These are phyloP conservation scores for Pentamera pediparva DNA, from an alignment of 53 echinoderm and acorn worm genomes.

Conservation along the genomic window DNA sequence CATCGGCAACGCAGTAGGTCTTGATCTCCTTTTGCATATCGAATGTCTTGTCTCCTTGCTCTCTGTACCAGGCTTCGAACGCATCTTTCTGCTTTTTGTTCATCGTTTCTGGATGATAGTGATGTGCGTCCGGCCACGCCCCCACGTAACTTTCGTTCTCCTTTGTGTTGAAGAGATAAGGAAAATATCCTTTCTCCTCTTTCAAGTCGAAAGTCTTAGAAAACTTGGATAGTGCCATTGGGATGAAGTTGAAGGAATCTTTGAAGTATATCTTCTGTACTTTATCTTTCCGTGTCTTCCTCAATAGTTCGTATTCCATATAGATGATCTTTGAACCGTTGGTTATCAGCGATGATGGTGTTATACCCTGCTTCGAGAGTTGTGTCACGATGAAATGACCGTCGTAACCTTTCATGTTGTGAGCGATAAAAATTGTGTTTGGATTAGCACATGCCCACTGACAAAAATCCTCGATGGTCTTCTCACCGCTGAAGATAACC, in stretches of 20 bases:
- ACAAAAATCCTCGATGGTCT: constrained; percentile 25
- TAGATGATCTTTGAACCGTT: constrained; percentile 34
- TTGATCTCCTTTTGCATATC: neutral
- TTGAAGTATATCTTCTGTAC: neutral
- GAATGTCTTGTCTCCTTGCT: neutral
- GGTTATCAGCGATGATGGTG: constrained; percentile 12
- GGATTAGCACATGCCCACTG: constrained; percentile 2
- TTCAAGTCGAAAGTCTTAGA: neutral
- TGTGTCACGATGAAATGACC: constrained; percentile 20
- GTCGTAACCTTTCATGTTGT: constrained; percentile 42
- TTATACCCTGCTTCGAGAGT: neutral
- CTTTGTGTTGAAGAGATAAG: neutral
- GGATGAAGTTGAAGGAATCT: constrained; percentile 38
- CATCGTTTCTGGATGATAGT: neutral
- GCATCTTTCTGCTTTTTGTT: neutral
- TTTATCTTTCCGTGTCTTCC: neutral
- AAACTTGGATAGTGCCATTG: neutral
- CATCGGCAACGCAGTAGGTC: constrained; percentile 31
- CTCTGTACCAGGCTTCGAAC: neutral
- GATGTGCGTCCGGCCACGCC: neutral
- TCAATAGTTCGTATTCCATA: neutral
- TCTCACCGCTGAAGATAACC: constrained; percentile 13
- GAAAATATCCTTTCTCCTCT: constrained; percentile 13
- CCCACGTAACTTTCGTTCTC: neutral
- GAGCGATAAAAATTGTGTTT: constrained; percentile 10